A percentile compares a stretch with the other conserved stretches of the same genome.
These are phyloP conservation scores for Nothoprocta perdicaria DNA, from an alignment of 2,113 vertebrate species.

Conservation along the genomic window DNA sequence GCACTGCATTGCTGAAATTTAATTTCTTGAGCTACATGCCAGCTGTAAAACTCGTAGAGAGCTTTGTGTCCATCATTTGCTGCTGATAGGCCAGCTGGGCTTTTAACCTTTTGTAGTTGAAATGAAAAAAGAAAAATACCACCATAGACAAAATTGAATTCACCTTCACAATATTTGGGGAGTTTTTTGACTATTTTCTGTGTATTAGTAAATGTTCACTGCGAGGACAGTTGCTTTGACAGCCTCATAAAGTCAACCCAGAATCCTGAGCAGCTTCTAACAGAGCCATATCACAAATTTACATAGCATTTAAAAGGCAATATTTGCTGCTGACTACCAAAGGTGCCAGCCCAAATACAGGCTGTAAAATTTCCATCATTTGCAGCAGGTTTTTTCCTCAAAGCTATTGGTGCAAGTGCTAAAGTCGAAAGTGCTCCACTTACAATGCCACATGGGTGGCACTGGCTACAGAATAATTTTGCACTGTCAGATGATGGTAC, in stretches of 20 bases:
- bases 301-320: neutral
- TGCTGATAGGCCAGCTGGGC: neutral
- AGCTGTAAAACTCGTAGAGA: neutral
- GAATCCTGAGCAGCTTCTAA: neutral
- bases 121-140: neutral
- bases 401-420: neutral
- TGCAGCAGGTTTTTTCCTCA: neutral
- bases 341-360: neutral
- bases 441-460: fast-evolving
- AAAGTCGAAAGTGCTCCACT: neutral
- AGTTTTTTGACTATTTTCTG: neutral
- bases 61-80: conserved; percentile 5
- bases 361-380: neutral
- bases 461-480: neutral
- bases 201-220: neutral
- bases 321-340: neutral
- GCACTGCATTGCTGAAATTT: neutral
- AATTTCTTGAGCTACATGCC: neutral
- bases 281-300: neutral
- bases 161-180: neutral
- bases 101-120: neutral
- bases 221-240: neutral
- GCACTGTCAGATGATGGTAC: neutral
- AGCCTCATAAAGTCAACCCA: neutral
- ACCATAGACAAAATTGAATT: neutral